Percentiles rank a stretch among this genome's conserved stretches.
Evolutionary conservation across 2,888 invertebrate species (phyloP).

Genomic region (Acronicta alni): DNA sequence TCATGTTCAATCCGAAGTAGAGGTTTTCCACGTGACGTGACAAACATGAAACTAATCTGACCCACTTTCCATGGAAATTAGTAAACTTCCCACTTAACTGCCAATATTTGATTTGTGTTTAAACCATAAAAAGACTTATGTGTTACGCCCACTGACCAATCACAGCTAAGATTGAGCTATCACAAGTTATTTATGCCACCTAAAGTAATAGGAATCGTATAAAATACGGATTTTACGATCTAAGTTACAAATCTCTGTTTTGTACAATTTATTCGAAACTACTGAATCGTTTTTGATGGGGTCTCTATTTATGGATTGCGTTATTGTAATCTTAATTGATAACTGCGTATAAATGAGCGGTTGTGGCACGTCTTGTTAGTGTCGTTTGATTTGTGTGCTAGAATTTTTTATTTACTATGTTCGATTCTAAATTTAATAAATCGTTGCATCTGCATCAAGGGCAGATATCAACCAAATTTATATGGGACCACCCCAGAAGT

Average conservation of each 20-base stretch:
- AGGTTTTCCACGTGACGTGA: not conserved
- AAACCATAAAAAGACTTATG: conserved; percentile 42
- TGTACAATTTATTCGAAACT: conserved; percentile 55
- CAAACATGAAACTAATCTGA: conserved; percentile 4
- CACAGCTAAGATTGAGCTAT: conserved; percentile 53
- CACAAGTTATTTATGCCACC: conserved; percentile 43
- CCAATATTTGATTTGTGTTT: conserved; percentile 56
- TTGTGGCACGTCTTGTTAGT: conserved; percentile 18
- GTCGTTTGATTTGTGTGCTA: conserved; percentile 26
- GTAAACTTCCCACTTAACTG: conserved; percentile 27
- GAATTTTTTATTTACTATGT: conserved; percentile 3
- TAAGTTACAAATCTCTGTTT: conserved; percentile 49
- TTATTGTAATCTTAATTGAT: conserved; percentile 51
- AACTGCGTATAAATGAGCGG: conserved; percentile 39
- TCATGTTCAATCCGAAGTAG: not conserved
- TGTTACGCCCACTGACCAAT: conserved; percentile 56
- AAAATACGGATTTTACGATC: conserved; percentile 46
- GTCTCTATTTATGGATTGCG: conserved; percentile 49
- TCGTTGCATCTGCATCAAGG: no score
- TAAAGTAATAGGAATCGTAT: conserved; percentile 30
- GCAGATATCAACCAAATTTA: no score
- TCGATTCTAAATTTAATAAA: conserved; percentile 5
- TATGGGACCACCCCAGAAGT: no score
- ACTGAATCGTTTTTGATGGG: conserved; percentile 50
- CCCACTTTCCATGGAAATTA: conserved; percentile 43